Conservation (phyloP, 2,113 vertebrate genomes). For the Brienomyrus longianalis region DNA sequence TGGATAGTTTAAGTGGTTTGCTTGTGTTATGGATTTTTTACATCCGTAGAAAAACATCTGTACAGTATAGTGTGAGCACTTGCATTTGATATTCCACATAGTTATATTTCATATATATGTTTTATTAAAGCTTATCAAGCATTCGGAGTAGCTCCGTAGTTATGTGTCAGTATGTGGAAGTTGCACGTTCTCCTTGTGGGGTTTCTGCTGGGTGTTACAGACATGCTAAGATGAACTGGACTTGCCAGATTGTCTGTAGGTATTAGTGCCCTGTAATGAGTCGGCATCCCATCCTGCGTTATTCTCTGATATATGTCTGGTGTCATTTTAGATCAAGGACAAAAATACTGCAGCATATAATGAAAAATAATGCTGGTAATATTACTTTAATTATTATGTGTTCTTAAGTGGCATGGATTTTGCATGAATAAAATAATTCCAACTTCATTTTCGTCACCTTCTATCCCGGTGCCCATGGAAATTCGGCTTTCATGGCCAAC, state of each 20-base stretch:
- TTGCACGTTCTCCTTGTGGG: background rate
- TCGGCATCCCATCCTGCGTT: background rate
- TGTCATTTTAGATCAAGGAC: background rate
- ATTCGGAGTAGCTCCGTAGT: background rate
- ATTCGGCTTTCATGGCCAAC: background rate
- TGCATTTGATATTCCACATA: background rate
- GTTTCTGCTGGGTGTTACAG: background rate
- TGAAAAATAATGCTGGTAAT: background rate
- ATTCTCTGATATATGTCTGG: background rate
- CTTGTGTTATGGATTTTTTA: background rate
- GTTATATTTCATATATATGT: background rate
- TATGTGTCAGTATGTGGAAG: background rate
- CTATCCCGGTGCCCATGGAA: background rate
- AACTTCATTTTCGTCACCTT: background rate
- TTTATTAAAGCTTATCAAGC: background rate
- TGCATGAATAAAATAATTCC: background rate
- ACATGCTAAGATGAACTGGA: background rate
- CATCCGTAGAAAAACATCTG: background rate
- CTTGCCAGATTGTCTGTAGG: background rate
- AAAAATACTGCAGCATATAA: background rate
- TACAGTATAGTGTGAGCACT: background rate
- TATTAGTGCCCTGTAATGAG: background rate
- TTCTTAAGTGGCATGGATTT: background rate
- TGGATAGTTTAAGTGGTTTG: background rate
- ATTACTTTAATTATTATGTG: background rate